These are phyloP conservation scores for Acromyrmex echinatior DNA, from an alignment of 1,140 invertebrate genomes.

Conservation along the genomic window DNA sequence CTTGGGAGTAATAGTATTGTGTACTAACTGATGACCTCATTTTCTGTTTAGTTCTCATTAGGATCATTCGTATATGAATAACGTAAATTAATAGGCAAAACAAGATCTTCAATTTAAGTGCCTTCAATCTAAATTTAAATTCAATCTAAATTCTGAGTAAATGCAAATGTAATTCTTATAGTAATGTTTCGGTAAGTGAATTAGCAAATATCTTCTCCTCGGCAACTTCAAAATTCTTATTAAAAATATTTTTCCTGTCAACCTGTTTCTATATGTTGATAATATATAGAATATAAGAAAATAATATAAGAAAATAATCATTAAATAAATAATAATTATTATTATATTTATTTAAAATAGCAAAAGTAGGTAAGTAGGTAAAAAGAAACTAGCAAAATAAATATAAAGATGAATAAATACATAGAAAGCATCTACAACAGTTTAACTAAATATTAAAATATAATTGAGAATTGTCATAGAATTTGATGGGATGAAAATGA, in stretches of 20 bases:
- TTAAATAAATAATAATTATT: not conserved
- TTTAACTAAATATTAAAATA: not conserved
- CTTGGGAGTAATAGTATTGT: constrained; percentile 13
- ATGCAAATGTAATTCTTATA: not conserved
- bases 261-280: not conserved
- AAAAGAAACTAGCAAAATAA: not conserved
- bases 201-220: not conserved
- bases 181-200: not conserved
- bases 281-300: not conserved
- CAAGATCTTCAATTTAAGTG: not conserved
- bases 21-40: not conserved
- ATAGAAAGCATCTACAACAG: not conserved
- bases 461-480: not conserved
- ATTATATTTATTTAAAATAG: not conserved
- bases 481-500: not conserved
- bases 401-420: not conserved
- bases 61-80: not conserved
- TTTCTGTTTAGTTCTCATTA: constrained; percentile 10
- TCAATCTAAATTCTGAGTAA: not conserved
- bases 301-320: not conserved
- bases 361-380: not conserved
- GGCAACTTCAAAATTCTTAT: not conserved
- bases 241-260: not conserved
- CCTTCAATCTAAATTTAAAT: not conserved
- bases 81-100: not conserved